Conservation (phyloP, 2,888 invertebrate species). For the Coelogynopora nodosa region DNA sequence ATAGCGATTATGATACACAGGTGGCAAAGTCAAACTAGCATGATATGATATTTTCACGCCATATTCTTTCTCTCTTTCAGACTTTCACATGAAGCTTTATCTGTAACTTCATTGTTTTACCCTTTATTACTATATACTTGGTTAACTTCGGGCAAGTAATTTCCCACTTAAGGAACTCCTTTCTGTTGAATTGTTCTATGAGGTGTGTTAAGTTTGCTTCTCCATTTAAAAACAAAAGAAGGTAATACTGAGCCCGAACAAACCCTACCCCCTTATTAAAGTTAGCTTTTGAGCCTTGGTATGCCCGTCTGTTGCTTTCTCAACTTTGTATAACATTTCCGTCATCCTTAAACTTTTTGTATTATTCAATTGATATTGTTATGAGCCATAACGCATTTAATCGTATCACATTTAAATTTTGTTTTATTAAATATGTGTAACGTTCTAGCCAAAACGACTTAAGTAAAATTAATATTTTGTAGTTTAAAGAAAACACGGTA, state of each 20-base stretch:
- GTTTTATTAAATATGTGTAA: no score
- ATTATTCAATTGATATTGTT: no score
- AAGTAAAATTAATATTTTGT: no score
- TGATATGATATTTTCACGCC: neutral
- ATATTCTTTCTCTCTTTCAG: neutral
- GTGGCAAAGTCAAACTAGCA: neutral
- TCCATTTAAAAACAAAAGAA: neutral
- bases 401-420: no score
- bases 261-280: neutral
- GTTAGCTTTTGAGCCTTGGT: neutral
- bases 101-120: neutral
- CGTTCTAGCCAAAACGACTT: no score
- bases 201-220: neutral
- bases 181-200: neutral
- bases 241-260: neutral
- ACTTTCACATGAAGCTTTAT: no score
- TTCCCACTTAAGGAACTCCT: neutral
- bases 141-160: neutral
- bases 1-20: neutral
- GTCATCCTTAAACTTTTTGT: no score
- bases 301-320: neutral
- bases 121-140: neutral
- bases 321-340: conserved; percentile 5
- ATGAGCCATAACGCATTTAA: no score
- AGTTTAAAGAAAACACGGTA: neutral